These are phyloP conservation scores for Perodicticus potto DNA, from an alignment of 2,797 vertebrate species.

Conservation along the genomic window DNA sequence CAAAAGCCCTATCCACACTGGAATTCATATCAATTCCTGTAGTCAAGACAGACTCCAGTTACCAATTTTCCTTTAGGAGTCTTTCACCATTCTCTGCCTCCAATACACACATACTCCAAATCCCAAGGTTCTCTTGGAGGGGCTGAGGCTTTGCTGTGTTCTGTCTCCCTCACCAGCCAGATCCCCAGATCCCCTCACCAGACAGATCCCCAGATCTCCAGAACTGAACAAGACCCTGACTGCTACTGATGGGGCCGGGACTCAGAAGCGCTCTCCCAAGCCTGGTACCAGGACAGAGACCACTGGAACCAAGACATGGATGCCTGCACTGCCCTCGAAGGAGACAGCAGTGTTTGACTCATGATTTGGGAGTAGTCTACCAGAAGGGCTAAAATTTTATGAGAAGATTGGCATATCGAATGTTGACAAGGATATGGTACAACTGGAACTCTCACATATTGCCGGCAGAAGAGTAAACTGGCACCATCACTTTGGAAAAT, in stretches of 20 bases:
- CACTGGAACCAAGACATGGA: neutral
- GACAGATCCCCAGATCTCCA: neutral
- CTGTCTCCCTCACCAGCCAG: neutral
- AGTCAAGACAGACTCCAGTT: neutral
- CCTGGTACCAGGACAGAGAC: neutral
- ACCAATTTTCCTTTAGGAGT: constrained; percentile 4
- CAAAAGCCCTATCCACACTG: neutral
- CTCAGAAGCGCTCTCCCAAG: neutral
- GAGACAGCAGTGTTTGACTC: neutral
- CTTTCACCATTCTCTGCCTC: neutral
- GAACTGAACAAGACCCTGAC: neutral
- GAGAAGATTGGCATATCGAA: neutral
- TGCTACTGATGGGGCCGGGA: neutral
- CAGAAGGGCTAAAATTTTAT: neutral
- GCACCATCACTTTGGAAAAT: neutral
- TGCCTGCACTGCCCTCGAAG: neutral
- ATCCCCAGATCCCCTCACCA: neutral
- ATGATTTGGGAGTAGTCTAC: neutral
- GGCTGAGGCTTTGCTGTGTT: neutral
- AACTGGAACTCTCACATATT: neutral
- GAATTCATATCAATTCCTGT: neutral
- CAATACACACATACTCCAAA: fast-evolving
- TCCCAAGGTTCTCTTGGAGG: neutral
- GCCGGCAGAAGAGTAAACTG: neutral
- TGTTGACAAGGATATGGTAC: too few species aligned